Evolutionary conservation across 2,888 invertebrate species (phyloP), one percentile per base, ranked within the genome.

Genomic region (Hirtodrosophila cameraria): DNA sequence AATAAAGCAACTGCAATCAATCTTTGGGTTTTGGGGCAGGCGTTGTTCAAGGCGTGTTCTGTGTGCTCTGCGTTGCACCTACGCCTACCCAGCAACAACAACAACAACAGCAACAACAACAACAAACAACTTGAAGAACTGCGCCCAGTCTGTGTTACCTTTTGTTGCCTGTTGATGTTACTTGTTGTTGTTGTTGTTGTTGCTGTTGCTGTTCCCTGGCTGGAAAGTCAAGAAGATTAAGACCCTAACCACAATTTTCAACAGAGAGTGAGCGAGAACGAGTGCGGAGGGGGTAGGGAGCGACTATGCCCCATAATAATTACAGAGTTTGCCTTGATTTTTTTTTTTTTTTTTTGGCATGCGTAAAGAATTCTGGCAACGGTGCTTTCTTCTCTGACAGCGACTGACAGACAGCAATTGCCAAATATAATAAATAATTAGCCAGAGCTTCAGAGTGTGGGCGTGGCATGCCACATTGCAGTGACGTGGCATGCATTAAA

Each of bases 401-500:
- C 81, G 80, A 48, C 88, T 88, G 87, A 88, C 87, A 88, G 84
- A 86, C 88, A 87, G 77, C 86, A 87, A 88, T 88, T 88, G 86
- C 88, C 83, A 86, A 88, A 88, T 88, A 88, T 88, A 88, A 88
- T 88, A 88, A 88, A 88, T 87, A 88, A 88, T 88, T 88, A 88
- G 88, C 84, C 55, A 43, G 67, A 42, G 60, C 64, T 52, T n/a
- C 43, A 35, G 9, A 48, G n/a, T n/a, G n/a, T n/a, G 64, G 89
- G 88, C 88, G 88, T 80, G 83, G 71, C 75, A 50, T 15, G 5
- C 15, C 12, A 38, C 20, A n/a, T n/a, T n/a, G 52, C 59, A 58
- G 49, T 88, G 88, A 88, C 88, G 82, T 88, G 86, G 66, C 77
- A 41, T 75, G 85, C 82, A 76, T 80, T 88, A 87, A 88, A 88